phyloP scores from a whole-genome alignment of 2,113 vertebrate species.

The Casuarius casuarius region DNA sequence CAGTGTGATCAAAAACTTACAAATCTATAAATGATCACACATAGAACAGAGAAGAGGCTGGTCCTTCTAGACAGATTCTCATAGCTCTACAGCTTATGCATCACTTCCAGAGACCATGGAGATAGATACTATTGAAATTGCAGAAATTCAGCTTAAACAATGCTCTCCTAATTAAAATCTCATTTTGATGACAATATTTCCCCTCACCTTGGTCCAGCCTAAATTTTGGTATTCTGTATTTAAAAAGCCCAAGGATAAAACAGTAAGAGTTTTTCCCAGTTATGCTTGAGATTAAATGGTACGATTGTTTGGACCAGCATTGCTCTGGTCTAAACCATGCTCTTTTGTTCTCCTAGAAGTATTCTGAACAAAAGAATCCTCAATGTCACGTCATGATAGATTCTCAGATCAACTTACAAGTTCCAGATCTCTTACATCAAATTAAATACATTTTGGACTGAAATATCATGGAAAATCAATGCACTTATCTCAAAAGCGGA shows the following conservation, averaged over 20 bases:
- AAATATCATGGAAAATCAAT: background rate
- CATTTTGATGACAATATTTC: background rate
- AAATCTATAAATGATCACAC: background rate
- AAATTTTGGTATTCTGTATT: background rate
- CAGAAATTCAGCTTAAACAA: background rate
- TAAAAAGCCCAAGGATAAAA: background rate
- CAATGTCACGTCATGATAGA: background rate
- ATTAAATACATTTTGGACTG: background rate
- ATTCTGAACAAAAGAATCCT: background rate
- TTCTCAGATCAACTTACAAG: background rate
- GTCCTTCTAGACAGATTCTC: background rate
- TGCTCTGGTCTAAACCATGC: background rate
- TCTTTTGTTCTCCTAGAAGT: background rate
- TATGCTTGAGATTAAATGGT: background rate
- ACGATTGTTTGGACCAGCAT: background rate
- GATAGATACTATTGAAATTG: background rate
- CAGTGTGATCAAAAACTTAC: background rate
- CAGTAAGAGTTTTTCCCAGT: background rate
- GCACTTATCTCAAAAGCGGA: constrained; percentile 6
- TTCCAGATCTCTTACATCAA: background rate
- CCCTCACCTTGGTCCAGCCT: background rate
- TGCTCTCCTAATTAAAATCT: background rate
- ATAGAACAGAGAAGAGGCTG: background rate
- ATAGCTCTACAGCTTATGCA: background rate
- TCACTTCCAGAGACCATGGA: background rate